phyloP scores from a whole-genome alignment of 2,888 invertebrate genomes.

The Carterocephalus palaemon region DNA sequence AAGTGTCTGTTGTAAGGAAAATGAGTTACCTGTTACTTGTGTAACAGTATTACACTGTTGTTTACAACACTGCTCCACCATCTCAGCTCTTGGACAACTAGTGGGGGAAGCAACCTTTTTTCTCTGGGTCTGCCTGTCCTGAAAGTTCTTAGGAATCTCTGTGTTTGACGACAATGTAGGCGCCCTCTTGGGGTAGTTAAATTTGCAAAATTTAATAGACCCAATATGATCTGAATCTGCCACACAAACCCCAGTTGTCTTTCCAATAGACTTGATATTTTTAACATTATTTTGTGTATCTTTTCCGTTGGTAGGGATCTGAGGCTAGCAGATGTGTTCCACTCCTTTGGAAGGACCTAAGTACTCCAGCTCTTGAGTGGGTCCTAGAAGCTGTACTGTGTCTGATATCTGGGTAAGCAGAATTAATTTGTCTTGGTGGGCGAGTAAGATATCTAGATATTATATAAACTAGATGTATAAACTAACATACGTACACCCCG shows the following conservation, averaged over 20 bases:
- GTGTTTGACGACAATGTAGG: no score
- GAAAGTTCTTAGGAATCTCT: no score
- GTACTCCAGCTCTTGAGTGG: background rate
- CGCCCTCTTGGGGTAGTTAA: no score
- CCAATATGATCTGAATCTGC: background rate
- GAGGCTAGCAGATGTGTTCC: background rate
- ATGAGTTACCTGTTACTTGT: background rate
- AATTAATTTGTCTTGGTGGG: background rate
- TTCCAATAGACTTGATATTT: background rate
- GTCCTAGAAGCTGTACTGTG: background rate
- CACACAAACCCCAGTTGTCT: background rate
- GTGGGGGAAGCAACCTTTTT: no score
- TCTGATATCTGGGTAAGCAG: background rate
- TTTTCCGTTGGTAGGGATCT: background rate
- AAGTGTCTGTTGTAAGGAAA: constrained; percentile 29
- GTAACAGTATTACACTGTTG: background rate
- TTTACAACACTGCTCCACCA: background rate
- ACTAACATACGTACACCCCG: constrained; percentile 16
- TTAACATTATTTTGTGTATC: background rate
- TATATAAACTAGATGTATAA: constrained; percentile 25
- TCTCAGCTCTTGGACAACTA: no score
- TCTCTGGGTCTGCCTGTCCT: no score
- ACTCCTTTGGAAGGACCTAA: no score
- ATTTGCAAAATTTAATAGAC: no score
- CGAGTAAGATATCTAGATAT: constrained; percentile 4